Evolutionary conservation across 2,113 vertebrate species (phyloP).

Genomic region (Vulpes lagopus): DNA sequence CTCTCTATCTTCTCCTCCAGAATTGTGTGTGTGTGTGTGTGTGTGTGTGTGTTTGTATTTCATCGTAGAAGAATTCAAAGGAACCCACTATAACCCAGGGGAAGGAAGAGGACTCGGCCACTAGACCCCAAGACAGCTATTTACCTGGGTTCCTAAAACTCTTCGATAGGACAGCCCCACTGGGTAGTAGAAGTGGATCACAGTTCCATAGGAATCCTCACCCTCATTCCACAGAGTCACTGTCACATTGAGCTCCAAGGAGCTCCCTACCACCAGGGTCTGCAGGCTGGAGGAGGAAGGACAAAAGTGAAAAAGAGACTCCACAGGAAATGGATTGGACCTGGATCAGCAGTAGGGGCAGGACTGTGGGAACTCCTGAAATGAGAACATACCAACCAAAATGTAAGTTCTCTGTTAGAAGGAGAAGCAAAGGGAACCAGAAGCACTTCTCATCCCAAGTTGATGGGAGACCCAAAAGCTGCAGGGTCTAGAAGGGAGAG

Average conservation of each 20-base stretch:
- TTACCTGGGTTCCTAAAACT: slow-evolving; percentile 84
- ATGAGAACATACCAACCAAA: not conserved
- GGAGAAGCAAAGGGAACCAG: not conserved
- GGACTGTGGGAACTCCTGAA: not conserved
- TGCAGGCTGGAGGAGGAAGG: slow-evolving; percentile 67
- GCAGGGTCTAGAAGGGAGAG: not conserved
- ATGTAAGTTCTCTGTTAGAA: not conserved
- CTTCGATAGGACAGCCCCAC: slow-evolving; percentile 88
- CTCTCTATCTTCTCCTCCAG: not conserved
- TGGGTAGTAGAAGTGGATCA: slow-evolving; percentile 87
- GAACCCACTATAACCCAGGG: not conserved
- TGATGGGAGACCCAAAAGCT: not conserved
- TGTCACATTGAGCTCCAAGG: slow-evolving; percentile 86
- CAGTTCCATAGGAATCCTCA: slow-evolving; percentile 90
- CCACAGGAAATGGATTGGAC: not conserved
- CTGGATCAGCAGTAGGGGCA: not conserved
- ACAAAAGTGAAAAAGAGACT: not conserved
- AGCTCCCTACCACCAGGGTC: slow-evolving; percentile 86
- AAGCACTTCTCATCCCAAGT: not conserved
- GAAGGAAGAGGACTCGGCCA: not conserved
- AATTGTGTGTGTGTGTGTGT: not conserved
- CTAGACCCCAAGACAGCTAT: not conserved
- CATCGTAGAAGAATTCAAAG: not conserved
- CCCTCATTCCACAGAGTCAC: slow-evolving; percentile 88
- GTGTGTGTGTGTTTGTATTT: not conserved